Percentiles rank a stretch among this genome's conserved stretches.
Conservation (phyloP, 2,113 vertebrate genomes). For the Halichoerus grypus region DNA sequence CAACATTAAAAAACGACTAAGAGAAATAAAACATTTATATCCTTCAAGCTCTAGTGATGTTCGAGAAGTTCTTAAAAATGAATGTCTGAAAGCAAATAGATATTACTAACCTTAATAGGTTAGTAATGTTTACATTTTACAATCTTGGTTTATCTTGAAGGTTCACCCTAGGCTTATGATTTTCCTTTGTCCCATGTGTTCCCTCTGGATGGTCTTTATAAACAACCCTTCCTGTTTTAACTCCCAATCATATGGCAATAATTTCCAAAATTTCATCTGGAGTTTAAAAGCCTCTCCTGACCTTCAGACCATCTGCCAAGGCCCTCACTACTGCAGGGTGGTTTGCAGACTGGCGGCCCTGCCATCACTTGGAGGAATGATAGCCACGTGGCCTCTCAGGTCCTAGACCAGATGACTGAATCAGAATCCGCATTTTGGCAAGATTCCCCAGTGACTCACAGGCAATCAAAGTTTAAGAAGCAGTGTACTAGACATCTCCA, state of each 20-base stretch:
- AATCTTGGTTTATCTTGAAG: not conserved
- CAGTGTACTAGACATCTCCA: not conserved
- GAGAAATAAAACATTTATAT: slow-evolving; percentile 36
- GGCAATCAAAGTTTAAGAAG: not conserved
- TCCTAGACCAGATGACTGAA: not conserved
- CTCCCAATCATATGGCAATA: not conserved
- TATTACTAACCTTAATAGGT: not conserved
- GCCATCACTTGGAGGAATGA: not conserved
- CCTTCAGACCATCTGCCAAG: not conserved
- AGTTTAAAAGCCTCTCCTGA: not conserved
- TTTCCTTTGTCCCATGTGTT: not conserved
- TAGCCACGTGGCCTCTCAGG: not conserved
- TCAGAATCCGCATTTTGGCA: not conserved
- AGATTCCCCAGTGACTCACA: not conserved
- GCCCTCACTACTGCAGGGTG: not conserved
- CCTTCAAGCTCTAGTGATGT: slow-evolving; percentile 34
- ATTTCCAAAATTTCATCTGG: not conserved
- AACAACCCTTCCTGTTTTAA: not conserved
- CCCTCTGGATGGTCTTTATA: not conserved
- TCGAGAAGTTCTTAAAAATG: not conserved
- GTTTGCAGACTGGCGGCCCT: not conserved
- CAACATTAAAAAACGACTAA: not conserved
- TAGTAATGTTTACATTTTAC: not conserved
- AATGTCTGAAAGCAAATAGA: not conserved
- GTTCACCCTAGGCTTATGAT: not conserved